A percentile compares a stretch with the other conserved stretches of the same genome.
These are phyloP conservation scores for Drosophila teissieri DNA, from an alignment of 1,140 invertebrate genomes.

Conservation along the genomic window DNA sequence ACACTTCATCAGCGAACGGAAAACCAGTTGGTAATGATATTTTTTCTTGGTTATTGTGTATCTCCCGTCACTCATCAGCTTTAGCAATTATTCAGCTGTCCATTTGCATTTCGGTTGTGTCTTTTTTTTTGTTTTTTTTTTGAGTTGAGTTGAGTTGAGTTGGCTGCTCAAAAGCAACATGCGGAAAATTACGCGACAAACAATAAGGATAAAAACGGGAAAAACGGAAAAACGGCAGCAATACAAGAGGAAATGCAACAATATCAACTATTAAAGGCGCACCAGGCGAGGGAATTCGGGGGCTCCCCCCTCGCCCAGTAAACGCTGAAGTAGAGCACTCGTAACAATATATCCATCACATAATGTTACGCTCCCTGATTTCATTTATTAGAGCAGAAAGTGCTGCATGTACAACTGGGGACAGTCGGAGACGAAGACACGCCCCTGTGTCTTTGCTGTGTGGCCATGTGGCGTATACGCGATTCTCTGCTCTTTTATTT, in stretches of 20 bases:
- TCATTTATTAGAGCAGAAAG: conserved; percentile 83
- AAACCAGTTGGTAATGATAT: conserved; percentile 9
- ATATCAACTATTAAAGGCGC: conserved; percentile 66
- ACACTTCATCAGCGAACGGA: conserved; percentile 18
- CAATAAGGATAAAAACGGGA: conserved; percentile 1
- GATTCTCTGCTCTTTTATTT: conserved; percentile 40
- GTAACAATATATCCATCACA: conserved; percentile 82
- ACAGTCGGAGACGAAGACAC: conserved; percentile 31
- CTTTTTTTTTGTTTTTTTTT: neutral
- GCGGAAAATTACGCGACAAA: conserved; percentile 79
- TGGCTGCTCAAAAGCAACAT: conserved; percentile 62
- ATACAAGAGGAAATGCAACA: conserved; percentile 57
- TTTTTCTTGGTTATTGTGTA: conserved; percentile 26
- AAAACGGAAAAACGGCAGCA: neutral
- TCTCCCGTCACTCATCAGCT: conserved; percentile 47
- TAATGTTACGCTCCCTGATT: conserved; percentile 81
- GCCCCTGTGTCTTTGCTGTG: conserved; percentile 16
- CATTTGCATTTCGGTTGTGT: conserved; percentile 57
- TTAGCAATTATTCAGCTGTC: conserved; percentile 74
- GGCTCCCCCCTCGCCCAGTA: neutral
- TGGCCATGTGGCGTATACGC: conserved; percentile 65
- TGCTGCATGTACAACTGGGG: conserved; percentile 66
- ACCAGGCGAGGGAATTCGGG: neutral
- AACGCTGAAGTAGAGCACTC: conserved; percentile 24
- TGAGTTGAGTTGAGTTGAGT: too few relatives aligned